Percentiles rank a stretch among this genome's conserved stretches.
Conservation (phyloP, 2,113 vertebrate genomes). For the Eptatretus burgeri region DNA sequence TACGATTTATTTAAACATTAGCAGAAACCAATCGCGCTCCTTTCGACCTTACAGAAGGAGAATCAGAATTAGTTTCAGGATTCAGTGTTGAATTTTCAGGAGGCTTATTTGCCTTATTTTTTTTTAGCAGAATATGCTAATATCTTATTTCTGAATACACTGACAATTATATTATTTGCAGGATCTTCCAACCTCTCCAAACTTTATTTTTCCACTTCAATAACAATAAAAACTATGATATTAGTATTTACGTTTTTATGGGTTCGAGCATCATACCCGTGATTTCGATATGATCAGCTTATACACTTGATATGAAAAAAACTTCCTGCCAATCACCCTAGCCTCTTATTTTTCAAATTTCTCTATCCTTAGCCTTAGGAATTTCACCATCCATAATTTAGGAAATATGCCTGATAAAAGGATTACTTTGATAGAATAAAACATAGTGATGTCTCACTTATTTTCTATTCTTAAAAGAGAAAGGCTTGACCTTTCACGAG, state of each 20-base stretch:
- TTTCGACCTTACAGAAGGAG: slow-evolving; percentile 11
- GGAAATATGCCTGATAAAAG: slow-evolving; percentile 12
- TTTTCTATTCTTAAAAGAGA: slow-evolving; percentile 13
- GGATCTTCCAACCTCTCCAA: rapidly evolving
- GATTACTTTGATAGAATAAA: slow-evolving; percentile 14
- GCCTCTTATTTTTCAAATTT: background rate
- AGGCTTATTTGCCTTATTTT: slow-evolving; percentile 11
- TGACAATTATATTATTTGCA: slow-evolving; percentile 8
- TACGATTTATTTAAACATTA: slow-evolving; percentile 10
- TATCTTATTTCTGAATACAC: slow-evolving; percentile 10
- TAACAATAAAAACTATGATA: background rate
- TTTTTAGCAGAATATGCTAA: slow-evolving; percentile 13
- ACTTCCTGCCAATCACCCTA: slow-evolving; percentile 8
- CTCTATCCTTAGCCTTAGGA: background rate
- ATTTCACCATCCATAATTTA: background rate
- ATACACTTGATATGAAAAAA: slow-evolving; percentile 11
- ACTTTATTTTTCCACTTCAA: rapidly evolving
- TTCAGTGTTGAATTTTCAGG: slow-evolving; percentile 13
- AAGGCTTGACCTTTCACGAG: slow-evolving; percentile 10
- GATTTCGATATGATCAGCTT: slow-evolving; percentile 6
- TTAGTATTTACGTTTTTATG: background rate
- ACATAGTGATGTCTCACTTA: slow-evolving; percentile 10
- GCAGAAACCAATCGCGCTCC: slow-evolving; percentile 12
- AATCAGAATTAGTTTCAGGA: slow-evolving; percentile 9
- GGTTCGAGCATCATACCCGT: too few species aligned